Conservation (phyloP, 1,140 invertebrate genomes). For the Dendrolimus kikuchii region DNA sequence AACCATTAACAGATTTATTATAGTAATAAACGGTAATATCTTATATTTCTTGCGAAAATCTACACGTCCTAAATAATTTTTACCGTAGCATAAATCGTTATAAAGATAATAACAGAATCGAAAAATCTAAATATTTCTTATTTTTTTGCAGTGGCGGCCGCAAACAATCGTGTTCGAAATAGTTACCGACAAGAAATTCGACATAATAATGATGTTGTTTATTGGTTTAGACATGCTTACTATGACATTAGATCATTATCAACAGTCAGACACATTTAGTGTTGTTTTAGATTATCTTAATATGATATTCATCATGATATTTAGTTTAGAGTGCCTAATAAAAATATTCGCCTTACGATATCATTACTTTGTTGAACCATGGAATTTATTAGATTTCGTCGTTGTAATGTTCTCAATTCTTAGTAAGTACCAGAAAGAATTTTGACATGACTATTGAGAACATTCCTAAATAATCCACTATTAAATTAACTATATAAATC, state of each 20-base stretch:
- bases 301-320: constrained; percentile 98
- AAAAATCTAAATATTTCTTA: constrained; percentile 19
- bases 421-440: constrained; percentile 76
- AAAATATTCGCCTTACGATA: constrained; percentile 97
- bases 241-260: constrained; percentile 98
- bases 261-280: constrained; percentile 88
- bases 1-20: no score
- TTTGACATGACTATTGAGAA: no score
- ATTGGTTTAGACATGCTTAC: constrained; percentile 99
- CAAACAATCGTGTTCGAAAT: constrained; percentile 98
- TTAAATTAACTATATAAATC: no score
- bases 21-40: no score
- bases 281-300: constrained; percentile 92
- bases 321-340: constrained; percentile 96
- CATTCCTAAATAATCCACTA: no score
- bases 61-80: no score
- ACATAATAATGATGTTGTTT: constrained; percentile 99
- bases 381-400: constrained; percentile 99
- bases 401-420: constrained; percentile 98
- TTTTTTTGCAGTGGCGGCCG: constrained; percentile 88
- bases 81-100: no score
- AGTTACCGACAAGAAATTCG: constrained; percentile 98
- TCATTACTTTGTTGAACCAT: constrained; percentile 99
- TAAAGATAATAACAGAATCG: background rate
- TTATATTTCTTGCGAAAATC: no score